A percentile compares a stretch with the other conserved stretches of the same genome.
Conservation (phyloP, 2,797 vertebrate genomes). For the Neosilurus mollespiculum region DNA sequence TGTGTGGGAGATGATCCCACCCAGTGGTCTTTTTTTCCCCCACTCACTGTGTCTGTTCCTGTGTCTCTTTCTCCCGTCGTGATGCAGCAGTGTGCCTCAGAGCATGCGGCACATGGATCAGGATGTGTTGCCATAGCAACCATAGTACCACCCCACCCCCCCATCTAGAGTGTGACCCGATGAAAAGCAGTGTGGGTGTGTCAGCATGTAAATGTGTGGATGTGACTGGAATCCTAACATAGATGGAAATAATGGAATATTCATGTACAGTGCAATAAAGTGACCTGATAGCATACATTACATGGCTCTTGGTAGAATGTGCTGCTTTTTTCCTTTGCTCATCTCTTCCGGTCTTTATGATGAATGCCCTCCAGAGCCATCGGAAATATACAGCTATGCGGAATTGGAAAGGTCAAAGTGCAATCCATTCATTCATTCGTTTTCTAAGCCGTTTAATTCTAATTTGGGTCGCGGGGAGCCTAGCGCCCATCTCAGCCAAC, state of each 20-base stretch:
- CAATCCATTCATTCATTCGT: too few relatives aligned
- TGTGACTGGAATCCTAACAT: constrained; percentile 47
- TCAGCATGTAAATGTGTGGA: constrained; percentile 48
- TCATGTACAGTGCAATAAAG: constrained; percentile 13
- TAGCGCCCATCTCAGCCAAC: too few relatives aligned
- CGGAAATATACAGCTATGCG: background rate
- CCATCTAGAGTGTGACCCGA: constrained; percentile 68
- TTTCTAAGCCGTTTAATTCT: too few relatives aligned
- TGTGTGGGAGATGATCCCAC: constrained; percentile 41
- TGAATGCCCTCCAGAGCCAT: background rate
- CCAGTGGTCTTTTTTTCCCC: constrained; percentile 13
- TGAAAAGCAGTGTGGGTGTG: constrained; percentile 60
- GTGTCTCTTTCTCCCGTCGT: background rate
- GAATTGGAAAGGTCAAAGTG: background rate
- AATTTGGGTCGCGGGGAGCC: too few relatives aligned
- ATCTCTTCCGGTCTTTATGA: background rate
- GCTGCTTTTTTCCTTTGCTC: background rate
- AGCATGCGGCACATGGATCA: constrained; percentile 74
- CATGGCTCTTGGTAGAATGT: background rate
- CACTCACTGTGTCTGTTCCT: constrained; percentile 1
- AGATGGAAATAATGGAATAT: constrained; percentile 40
- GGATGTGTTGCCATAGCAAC: constrained; percentile 80
- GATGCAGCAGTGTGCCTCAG: constrained; percentile 68
- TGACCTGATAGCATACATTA: background rate
- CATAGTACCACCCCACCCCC: constrained; percentile 58